Base-by-base conservation (phyloP, 1,140 invertebrate species). In the Scaptodrosophila lebanonensis region DNA sequence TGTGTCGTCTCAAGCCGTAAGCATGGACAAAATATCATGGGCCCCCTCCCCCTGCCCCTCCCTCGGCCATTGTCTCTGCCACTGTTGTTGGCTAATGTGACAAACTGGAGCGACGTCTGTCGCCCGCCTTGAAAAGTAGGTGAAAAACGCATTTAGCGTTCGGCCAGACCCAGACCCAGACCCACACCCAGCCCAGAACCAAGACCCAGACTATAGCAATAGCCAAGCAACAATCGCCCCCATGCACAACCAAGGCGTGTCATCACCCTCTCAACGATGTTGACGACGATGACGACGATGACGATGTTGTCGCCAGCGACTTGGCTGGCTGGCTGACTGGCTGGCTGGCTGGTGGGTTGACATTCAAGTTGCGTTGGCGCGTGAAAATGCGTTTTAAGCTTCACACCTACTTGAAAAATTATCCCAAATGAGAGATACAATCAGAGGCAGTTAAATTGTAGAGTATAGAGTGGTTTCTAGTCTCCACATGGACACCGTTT, bases 371-470 rank as follows among this genome's bases (percentile, higher is more conserved):
- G 73, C 56, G 60, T 79, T 82, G 64, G 66, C 66, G 75, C 75
- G 75, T 82, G 69, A 82, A 79, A 82, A 82, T 75, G 75, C 75
- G 75, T 82, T 82, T 82, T 66, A 58, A 82, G 76, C 69, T 79
- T 79, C 75, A 82, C 69, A 82, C 69, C 75, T 79, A 73, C 75
- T 73, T 57, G 50, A 50, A 51, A 53, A 63, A 25, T 9, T 29
- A 38, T 50, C 51, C 49, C 27, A 11, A 32, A 5, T 18, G 33
- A 29, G 17, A 50, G 3, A 7, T 29, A 25, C 30, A 44, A 40
- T 57, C 22, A 25, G 5, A 38, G 56, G 22, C 32, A 20, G 33
- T 9, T 11, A 15, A 40, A 25, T 53, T n/a, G n/a, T n/a, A n/a
- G 48, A 72, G 45, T 66, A 44, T 33, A 49, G 58, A 65, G 53